A percentile compares a stretch with the other conserved stretches of the same genome.
Evolutionary conservation across 2,113 vertebrate species (phyloP).

Genomic region (Argyrosomus japonicus): DNA sequence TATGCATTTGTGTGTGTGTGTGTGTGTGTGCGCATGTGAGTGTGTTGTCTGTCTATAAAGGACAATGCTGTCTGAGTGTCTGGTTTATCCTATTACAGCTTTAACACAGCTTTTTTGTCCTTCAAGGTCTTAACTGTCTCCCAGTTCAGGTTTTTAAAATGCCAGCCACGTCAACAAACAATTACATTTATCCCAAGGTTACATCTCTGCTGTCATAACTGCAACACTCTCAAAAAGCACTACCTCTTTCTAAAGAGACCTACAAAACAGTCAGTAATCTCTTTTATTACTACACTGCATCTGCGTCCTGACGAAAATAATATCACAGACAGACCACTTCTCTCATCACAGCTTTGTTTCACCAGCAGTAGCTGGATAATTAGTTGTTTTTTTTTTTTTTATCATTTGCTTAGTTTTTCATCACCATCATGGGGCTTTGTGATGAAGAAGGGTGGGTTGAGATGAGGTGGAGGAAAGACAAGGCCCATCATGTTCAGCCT

Average conservation of each 20-base stretch:
- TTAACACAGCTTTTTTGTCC: slow-evolving; percentile 55
- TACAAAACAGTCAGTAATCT: slow-evolving; percentile 22
- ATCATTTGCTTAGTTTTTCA: not conserved
- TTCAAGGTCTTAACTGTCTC: slow-evolving; percentile 59
- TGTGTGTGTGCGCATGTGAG: not conserved
- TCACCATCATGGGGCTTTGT: slow-evolving; percentile 30
- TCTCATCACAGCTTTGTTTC: slow-evolving; percentile 54
- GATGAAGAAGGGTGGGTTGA: slow-evolving; percentile 47
- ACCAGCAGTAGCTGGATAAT: slow-evolving; percentile 45
- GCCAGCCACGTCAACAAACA: slow-evolving; percentile 54
- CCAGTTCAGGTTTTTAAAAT: slow-evolving; percentile 49
- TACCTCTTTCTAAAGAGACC: slow-evolving; percentile 12
- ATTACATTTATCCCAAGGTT: slow-evolving; percentile 63
- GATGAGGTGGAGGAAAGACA: slow-evolving; percentile 61
- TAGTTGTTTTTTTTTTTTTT: slow-evolving; percentile 20
- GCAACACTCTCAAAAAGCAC: slow-evolving; percentile 35
- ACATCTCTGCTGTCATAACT: slow-evolving; percentile 40
- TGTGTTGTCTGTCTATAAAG: slow-evolving; percentile 37
- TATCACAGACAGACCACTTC: slow-evolving; percentile 14
- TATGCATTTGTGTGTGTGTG: slow-evolving; percentile 5
- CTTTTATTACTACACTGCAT: slow-evolving; percentile 10
- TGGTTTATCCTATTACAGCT: slow-evolving; percentile 57
- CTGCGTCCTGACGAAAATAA: slow-evolving; percentile 37
- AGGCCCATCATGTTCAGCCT: slow-evolving; percentile 71
- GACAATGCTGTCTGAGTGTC: slow-evolving; percentile 14